Base-by-base conservation (phyloP, 2,888 invertebrate species). In the Neoascia interrupta region DNA sequence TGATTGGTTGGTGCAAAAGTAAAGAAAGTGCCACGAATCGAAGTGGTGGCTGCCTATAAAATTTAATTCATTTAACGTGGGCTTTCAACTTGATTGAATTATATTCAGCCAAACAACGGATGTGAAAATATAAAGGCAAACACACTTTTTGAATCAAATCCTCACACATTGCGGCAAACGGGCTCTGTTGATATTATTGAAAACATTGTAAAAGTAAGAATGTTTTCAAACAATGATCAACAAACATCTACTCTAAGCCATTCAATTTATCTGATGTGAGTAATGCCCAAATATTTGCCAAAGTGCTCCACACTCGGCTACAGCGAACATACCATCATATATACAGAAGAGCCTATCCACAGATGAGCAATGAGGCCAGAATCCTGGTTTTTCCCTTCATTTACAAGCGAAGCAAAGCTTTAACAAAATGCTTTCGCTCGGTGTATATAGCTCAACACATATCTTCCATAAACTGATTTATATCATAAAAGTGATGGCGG, bases 231-330 rank as follows among this genome's bases (percentile, higher is more conserved):
- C 19, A 58, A 49, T 47, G 28, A 51, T 58, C 34, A 51, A 51
- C 51, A 54, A 53, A 37, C 51, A 51, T 51, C 49, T 8, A 23
- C 6, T 6, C 23, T 60, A 69, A 60, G 58, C 69, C 58, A 51
- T 69, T 58, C 51, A 69, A 69, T 69, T n/a, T n/a, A 69, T 51
- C 39, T 43, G 49, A 60, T 56, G 47, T 43, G 53, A n/a, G 53
- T 18, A 39, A 21, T 15, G 31, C 1, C 26, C 51, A 69, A 69
- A 69, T 69, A 69, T 69, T 69, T 69, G 23, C 69, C 18, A 36
- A 69, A 69, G 26, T 69, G 3, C 41, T 69, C 34, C 43, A 13
- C 49, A 51, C 15, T 51, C 15, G 39, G 37, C 23, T 43, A 39
- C 51, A 47, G n/a, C n/a, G n/a, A n/a, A n/a, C n/a, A n/a, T 39